Conservation (phyloP, 2,797 vertebrate genomes). For the Morus bassanus region DNA sequence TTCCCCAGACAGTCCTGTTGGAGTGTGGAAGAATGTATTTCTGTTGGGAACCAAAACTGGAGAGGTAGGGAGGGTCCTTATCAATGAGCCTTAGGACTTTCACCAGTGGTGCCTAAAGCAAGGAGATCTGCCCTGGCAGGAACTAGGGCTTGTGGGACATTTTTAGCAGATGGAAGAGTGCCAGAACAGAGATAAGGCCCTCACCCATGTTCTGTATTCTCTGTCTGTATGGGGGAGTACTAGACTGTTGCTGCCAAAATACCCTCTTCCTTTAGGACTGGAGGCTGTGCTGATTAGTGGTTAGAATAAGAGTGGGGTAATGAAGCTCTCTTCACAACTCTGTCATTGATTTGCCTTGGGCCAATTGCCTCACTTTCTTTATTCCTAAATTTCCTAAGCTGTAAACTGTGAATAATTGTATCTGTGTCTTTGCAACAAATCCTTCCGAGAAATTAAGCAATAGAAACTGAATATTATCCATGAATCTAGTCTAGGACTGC, state of each 20-base stretch:
- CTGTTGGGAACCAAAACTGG: background rate
- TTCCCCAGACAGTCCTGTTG: background rate
- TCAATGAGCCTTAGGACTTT: background rate
- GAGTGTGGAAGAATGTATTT: background rate
- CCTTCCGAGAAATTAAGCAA: background rate
- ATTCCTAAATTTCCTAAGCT: background rate
- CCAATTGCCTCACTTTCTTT: background rate
- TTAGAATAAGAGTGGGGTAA: background rate
- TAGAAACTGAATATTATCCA: background rate
- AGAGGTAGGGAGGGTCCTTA: background rate
- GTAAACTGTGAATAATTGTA: background rate
- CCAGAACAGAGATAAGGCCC: background rate
- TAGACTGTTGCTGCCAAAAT: background rate
- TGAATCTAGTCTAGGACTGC: background rate
- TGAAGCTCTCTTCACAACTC: background rate
- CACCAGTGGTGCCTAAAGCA: background rate
- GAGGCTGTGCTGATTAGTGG: background rate
- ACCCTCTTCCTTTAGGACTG: background rate
- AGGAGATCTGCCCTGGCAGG: background rate
- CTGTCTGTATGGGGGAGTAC: background rate
- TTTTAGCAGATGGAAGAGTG: background rate
- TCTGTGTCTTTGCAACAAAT: background rate
- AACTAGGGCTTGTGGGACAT: background rate
- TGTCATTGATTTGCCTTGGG: background rate
- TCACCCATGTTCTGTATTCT: background rate